Evolutionary conservation across 2,113 vertebrate species (phyloP).

Genomic region (Cichladusa arquata): DNA sequence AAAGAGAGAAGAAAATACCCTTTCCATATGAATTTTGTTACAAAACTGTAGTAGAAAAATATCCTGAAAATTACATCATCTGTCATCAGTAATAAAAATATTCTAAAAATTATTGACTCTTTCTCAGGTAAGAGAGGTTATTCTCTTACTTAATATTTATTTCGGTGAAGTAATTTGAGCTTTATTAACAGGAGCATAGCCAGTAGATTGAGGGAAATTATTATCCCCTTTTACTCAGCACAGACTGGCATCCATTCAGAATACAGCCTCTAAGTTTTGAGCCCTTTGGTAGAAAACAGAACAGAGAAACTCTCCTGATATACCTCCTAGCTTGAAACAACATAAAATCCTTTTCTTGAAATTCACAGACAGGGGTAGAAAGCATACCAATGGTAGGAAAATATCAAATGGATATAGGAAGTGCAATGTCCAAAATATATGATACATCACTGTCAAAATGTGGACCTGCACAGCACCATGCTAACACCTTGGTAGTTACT

Average conservation of each 20-base stretch:
- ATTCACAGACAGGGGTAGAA: not conserved
- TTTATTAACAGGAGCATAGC: not conserved
- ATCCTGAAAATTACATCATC: slow-evolving; percentile 2
- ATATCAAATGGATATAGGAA: not conserved
- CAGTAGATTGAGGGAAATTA: not conserved
- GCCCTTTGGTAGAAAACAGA: not conserved
- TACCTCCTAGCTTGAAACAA: not conserved
- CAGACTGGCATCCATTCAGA: not conserved
- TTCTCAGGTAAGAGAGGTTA: not conserved
- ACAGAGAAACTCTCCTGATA: not conserved
- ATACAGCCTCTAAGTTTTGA: not conserved
- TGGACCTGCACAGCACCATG: not conserved
- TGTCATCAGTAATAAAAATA: slow-evolving; percentile 44
- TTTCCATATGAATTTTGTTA: slow-evolving; percentile 11
- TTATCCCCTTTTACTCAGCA: not conserved
- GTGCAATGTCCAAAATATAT: not conserved
- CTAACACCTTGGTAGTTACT: not conserved
- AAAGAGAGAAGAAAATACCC: slow-evolving; percentile 32
- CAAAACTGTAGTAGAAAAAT: not conserved
- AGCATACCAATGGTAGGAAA: not conserved
- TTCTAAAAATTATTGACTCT: not conserved
- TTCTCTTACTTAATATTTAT: slow-evolving; percentile 25
- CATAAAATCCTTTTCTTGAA: not conserved
- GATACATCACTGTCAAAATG: not conserved
- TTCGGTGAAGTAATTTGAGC: not conserved